phyloP scores from a whole-genome alignment of 2,888 invertebrate species.

The Ectropis crepuscularia region DNA sequence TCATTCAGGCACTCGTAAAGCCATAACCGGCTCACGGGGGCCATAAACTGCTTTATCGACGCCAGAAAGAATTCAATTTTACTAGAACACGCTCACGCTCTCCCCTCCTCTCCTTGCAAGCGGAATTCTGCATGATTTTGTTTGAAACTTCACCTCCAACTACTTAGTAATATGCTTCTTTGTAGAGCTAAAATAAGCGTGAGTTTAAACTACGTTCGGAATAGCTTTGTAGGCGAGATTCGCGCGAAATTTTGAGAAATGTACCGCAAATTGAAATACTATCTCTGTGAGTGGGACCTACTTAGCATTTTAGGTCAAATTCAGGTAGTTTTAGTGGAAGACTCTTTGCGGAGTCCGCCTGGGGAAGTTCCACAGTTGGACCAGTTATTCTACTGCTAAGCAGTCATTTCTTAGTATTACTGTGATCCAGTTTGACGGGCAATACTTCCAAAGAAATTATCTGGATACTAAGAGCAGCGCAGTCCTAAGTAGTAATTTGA shows the following conservation, averaged over 20 bases:
- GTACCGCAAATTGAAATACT: no score
- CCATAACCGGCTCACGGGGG: slow-evolving; percentile 43
- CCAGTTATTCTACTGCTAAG: no score
- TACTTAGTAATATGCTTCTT: slow-evolving; percentile 41
- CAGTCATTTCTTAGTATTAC: no score
- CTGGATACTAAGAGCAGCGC: no score
- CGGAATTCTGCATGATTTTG: slow-evolving; percentile 42
- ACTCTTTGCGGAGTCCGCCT: no score
- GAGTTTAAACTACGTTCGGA: not conserved
- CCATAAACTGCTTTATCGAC: slow-evolving; percentile 46
- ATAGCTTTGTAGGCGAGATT: not conserved
- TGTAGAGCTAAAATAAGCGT: slow-evolving; percentile 24
- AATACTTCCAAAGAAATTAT: no score
- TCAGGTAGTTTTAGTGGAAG: no score
- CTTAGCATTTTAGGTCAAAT: no score
- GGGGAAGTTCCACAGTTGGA: no score
- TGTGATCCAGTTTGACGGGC: no score
- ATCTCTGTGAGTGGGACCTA: no score
- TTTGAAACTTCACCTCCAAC: slow-evolving; percentile 33
- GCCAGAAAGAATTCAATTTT: slow-evolving; percentile 48
- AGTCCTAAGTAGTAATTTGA: no score
- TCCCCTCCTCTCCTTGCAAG: not conserved
- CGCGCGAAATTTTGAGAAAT: not conserved
- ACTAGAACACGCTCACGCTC: slow-evolving; percentile 31
- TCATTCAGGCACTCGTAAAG: slow-evolving; percentile 38